Evolutionary conservation across 2,888 invertebrate genomes (phyloP), one percentile per base, ranked within the genome.

Genomic region (Enoplolaimus lenunculus): DNA sequence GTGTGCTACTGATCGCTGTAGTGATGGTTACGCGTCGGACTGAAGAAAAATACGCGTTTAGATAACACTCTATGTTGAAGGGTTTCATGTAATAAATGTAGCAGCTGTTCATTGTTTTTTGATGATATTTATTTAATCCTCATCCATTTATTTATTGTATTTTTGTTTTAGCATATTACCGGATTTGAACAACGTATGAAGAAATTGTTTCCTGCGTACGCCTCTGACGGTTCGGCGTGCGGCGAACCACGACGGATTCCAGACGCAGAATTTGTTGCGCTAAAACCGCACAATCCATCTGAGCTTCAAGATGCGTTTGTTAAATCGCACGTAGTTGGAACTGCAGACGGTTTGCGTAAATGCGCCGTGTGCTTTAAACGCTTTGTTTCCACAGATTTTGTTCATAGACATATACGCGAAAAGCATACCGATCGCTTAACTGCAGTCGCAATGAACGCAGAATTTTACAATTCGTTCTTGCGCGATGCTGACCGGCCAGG

Each of bases 341-440:
- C 62, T 13, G 30, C 30, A 13, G 73, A 73, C 31, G 72, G 72
- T 60, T 57, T 72, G 68, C 28, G 45, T 28, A 71, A 72, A 33
- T 73, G 73, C 60, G 57, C 62, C 29, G 34, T 72, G 34, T 73
- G 73, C 70, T 72, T 68, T 65, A 73, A 73, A 60, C 71, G 73
- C 33, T 73, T 73, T 66, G 71, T 72, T 29, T 69, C 62, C 28
- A 1, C 1, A 28, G 72, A 71, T 21, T 73, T 70, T 59, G 73
- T 71, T 60, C 1, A 16, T 13, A 31, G 68, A 60, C 73, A 73
- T 67, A 16, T 73, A 13, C 33, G 28, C 16, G 71, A 73, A 34
- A 71, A 68, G 60, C 73, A 73, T 64, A 28, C 7, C 1, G 73
- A 73, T 59, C 35, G 34, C n/a, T 26, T 72, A 3, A 57, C 70